phyloP scores from a whole-genome alignment of 2,113 vertebrate genomes.

The Monarcha castaneiventris region DNA sequence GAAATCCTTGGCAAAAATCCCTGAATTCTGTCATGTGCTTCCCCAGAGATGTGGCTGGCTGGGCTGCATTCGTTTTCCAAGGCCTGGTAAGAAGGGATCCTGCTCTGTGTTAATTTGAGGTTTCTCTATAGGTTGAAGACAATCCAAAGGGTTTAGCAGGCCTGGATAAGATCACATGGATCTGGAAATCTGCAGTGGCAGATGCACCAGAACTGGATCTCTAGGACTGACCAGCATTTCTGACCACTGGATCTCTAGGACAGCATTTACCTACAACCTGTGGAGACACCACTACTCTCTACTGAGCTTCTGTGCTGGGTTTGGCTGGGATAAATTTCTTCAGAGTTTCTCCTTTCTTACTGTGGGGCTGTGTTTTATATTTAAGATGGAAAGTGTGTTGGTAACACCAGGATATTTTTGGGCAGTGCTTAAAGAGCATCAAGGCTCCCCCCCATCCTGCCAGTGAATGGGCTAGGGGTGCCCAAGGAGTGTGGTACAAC shows the following conservation, averaged over 20 bases:
- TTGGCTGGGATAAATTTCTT: background rate
- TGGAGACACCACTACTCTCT: background rate
- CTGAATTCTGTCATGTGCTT: background rate
- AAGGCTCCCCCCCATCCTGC: background rate
- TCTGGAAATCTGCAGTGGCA: background rate
- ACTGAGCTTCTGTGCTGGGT: background rate
- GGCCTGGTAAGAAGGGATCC: background rate
- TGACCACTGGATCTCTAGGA: too few relatives aligned
- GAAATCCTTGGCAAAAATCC: background rate
- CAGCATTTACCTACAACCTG: background rate
- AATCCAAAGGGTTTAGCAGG: background rate
- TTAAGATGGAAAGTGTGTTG: background rate
- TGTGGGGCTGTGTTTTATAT: background rate
- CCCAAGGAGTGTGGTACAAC: background rate
- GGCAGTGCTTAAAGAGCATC: background rate
- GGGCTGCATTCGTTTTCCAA: background rate
- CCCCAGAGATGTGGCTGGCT: background rate
- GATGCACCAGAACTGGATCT: background rate
- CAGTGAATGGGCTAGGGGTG: fast-evolving
- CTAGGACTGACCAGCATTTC: too few relatives aligned
- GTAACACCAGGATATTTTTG: background rate
- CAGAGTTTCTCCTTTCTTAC: background rate
- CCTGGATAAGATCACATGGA: background rate
- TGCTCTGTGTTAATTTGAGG: background rate
- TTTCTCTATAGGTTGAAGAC: background rate